Conservation (phyloP, 2,113 vertebrate species). For the Saccopteryx bilineata region DNA sequence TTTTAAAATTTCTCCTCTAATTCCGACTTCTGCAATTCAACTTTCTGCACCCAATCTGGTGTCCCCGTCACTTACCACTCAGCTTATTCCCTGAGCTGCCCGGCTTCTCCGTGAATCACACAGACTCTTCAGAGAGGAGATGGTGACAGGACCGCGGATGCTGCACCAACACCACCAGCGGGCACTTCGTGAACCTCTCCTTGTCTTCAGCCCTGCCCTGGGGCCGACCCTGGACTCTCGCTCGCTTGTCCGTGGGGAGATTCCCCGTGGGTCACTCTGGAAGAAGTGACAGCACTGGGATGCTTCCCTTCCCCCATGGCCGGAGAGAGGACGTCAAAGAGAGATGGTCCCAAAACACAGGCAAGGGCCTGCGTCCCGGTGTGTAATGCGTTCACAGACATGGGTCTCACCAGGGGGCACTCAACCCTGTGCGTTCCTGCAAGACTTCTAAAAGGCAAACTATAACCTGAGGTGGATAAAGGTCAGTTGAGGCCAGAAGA, state of each 20-base stretch:
- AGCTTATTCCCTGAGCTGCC: not conserved
- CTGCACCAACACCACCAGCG: accelerated
- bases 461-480: too few relatives aligned
- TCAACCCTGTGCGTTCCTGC: too few relatives aligned
- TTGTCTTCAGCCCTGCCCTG: not conserved
- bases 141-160: not conserved
- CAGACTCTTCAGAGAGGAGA: not conserved
- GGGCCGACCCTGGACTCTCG: not conserved
- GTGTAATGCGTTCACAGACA: not conserved
- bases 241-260: accelerated
- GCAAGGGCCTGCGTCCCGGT: not conserved
- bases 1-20: not conserved
- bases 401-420: not conserved
- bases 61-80: not conserved
- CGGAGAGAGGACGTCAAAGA: too few relatives aligned
- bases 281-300: not conserved
- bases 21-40: not conserved
- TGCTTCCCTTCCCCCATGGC: too few relatives aligned
- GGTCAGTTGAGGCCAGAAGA: too few relatives aligned
- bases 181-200: not conserved
- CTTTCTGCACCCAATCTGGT: not conserved
- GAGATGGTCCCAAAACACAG: not conserved
- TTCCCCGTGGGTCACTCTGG: not conserved
- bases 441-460: not conserved
- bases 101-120: not conserved